A percentile compares a stretch with the other conserved stretches of the same genome.
Conservation (phyloP, 2,113 vertebrate species). For the Dolichallabes microphthalmus region DNA sequence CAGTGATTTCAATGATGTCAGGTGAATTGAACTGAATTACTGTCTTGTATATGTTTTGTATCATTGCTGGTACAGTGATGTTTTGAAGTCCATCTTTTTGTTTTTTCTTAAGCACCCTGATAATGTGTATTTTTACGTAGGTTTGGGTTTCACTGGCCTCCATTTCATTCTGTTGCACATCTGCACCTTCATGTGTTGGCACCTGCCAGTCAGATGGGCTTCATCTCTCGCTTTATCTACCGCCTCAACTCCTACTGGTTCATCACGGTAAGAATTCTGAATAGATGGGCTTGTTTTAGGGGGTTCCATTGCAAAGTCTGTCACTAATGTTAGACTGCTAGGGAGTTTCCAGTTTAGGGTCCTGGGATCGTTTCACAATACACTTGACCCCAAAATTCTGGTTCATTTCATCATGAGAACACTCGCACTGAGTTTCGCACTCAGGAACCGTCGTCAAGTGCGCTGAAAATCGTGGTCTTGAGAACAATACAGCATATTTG, state of each 20-base stretch:
- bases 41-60: neutral
- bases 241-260: conserved; percentile 93
- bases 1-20: conserved; percentile 81
- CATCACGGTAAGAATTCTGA: conserved; percentile 79
- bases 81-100: neutral
- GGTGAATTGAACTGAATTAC: conserved; percentile 67
- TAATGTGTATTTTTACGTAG: conserved; percentile 66
- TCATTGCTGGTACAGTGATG: neutral
- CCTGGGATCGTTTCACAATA: too few relatives aligned
- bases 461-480: too few relatives aligned
- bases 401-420: too few relatives aligned
- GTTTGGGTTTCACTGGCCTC: conserved; percentile 95
- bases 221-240: conserved; percentile 85
- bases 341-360: too few relatives aligned
- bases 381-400: too few relatives aligned
- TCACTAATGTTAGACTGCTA: neutral
- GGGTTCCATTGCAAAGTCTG: neutral
- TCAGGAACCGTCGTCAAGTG: too few relatives aligned
- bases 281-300: neutral
- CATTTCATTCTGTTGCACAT: conserved; percentile 89
- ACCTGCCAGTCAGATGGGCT: conserved; percentile 85
- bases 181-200: conserved; percentile 94
- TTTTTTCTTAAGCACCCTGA: neutral
- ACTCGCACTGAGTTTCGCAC: too few relatives aligned
- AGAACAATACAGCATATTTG: too few relatives aligned